Base-by-base conservation (phyloP, 1,140 invertebrate species). In the Cataglyphis hispanica region DNA sequence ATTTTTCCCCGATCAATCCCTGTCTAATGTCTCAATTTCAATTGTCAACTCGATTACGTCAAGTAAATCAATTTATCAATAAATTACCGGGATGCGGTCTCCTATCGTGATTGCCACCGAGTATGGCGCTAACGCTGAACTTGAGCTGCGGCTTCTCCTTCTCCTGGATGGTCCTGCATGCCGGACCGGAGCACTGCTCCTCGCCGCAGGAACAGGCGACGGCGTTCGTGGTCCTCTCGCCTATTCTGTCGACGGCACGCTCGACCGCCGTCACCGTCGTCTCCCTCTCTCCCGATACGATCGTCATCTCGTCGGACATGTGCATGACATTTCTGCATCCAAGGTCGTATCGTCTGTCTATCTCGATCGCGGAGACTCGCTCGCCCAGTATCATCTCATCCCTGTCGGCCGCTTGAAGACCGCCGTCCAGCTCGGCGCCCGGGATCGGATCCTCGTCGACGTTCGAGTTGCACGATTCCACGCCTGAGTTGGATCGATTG, bases 121-220 rank as follows among this genome's bases (percentile, higher is more conserved):
- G 95, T 89, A 99, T 99, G 19, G 98, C 98, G 95, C 97, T 98
- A 76, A 99, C 98, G 96, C 98, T 98, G 94, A 99, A 99, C 95
- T 99, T 99, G 83, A 99, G 96, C 89, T 98, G 96, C 0, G 98
- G 98, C 91, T 98, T 98, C 77, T 95, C 95, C 86, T 95, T 95
- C 83, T 94, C 93, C 86, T 95, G 95, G 81, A 95, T 88, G 56
- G 86, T 94, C 80, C 90, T 92, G 86, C 92, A 92, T 11, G 89
- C 89, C 10, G 91, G 85, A 22, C 92, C 90, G n/a, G 86, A 84
- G 85, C 93, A 94, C 78, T 94, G 93, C 87, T 94, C 94, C 53
- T 94, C 94, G 37, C 92, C 92, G 85, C 93, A 93, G 87, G 92
- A 94, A 87, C 93, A 94, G 80, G 92, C 92, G 83, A 91, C 92